These are phyloP conservation scores for Ruditapes philippinarum DNA, from an alignment of 1,140 invertebrate species.

Conservation along the genomic window DNA sequence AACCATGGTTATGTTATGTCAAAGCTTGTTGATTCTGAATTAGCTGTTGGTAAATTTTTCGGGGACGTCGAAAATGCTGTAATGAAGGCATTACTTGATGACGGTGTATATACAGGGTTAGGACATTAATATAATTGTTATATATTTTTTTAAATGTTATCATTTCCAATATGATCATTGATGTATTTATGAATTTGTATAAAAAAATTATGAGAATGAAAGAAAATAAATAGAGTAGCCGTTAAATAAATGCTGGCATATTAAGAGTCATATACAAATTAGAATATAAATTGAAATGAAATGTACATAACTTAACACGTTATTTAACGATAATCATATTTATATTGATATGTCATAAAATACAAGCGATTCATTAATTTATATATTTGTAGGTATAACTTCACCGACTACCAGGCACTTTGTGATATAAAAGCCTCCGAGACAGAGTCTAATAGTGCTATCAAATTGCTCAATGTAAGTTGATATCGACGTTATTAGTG, in stretches of 20 bases:
- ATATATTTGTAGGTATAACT: conserved; percentile 62
- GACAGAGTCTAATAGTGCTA: conserved; percentile 61
- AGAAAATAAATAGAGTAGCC: too few relatives aligned
- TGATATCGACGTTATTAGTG: too few relatives aligned
- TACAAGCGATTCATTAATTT: too few relatives aligned
- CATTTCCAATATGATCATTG: too few relatives aligned
- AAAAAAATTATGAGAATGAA: not conserved
- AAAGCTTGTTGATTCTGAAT: conserved; percentile 55
- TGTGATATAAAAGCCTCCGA: conserved; percentile 62
- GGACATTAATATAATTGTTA: too few relatives aligned
- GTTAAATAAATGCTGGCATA: too few relatives aligned
- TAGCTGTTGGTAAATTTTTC: conserved; percentile 60
- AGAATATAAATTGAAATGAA: too few relatives aligned
- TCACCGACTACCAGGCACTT: conserved; percentile 73
- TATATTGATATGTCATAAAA: too few relatives aligned
- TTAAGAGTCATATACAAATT: too few relatives aligned
- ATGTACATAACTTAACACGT: too few relatives aligned
- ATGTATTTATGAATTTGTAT: conserved; percentile 2
- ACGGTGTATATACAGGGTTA: conserved; percentile 57
- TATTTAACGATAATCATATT: too few relatives aligned
- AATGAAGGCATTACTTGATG: conserved; percentile 54
- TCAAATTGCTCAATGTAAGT: conserved; percentile 72
- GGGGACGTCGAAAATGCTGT: conserved; percentile 59
- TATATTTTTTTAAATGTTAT: too few relatives aligned
- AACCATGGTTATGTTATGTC: conserved; percentile 76